These are phyloP conservation scores for Ciconia stormi DNA, from an alignment of 2,113 vertebrate genomes.

Conservation along the genomic window DNA sequence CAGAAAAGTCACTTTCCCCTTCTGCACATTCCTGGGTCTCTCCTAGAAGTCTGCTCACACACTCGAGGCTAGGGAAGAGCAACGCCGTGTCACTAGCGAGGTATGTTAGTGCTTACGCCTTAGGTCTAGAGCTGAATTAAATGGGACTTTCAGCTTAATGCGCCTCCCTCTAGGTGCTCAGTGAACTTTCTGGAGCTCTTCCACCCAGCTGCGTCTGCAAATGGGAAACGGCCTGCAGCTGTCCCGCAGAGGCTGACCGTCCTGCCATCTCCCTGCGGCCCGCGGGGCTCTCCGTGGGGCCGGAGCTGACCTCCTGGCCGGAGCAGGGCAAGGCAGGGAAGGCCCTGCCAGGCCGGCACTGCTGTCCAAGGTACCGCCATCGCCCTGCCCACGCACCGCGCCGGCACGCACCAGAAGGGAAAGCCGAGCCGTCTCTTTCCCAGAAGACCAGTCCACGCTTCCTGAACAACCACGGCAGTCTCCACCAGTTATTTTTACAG, in stretches of 20 bases:
- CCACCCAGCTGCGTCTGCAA: background rate
- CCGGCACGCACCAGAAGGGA: background rate
- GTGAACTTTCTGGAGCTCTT: background rate
- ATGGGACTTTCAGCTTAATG: background rate
- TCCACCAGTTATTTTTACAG: too few relatives aligned
- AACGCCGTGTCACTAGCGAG: too few relatives aligned
- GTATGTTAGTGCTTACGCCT: accelerated
- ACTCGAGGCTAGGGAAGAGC: background rate
- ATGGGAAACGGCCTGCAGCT: background rate
- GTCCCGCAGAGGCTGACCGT: accelerated
- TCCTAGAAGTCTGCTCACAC: background rate
- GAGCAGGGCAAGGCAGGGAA: background rate
- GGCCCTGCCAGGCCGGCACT: background rate
- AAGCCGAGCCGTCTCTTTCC: background rate
- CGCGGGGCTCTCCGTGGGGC: background rate
- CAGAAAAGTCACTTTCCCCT: background rate
- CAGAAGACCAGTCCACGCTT: background rate
- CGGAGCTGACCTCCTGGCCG: background rate
- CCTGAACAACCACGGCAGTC: accelerated
- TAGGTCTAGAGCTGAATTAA: background rate
- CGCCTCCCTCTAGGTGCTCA: too few relatives aligned
- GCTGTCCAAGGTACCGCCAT: background rate
- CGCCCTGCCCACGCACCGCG: accelerated
- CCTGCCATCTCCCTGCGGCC: background rate
- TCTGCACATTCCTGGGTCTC: background rate